phyloP scores from a whole-genome alignment of 2,113 vertebrate genomes.

The Neolamprologus toae region DNA sequence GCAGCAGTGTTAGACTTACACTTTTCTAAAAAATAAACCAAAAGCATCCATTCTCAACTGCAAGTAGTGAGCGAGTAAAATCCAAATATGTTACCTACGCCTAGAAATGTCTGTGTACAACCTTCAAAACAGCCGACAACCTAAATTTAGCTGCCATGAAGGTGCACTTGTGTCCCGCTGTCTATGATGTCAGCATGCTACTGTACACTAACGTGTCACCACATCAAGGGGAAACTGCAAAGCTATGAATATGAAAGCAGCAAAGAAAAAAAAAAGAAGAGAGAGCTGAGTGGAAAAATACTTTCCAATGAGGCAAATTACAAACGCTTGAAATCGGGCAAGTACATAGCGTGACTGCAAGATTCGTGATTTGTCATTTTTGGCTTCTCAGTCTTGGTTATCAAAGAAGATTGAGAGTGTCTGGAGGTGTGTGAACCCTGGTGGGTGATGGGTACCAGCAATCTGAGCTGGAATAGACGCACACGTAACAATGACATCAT shows the following conservation, averaged over 20 bases:
- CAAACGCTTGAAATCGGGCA: constrained; percentile 12
- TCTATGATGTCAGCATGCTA: neutral
- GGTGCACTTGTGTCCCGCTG: neutral
- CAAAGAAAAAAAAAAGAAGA: neutral
- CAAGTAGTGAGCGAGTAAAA: neutral
- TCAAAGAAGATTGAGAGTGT: neutral
- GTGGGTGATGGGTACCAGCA: neutral
- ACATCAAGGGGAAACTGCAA: constrained; percentile 26
- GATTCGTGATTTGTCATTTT: constrained; percentile 25
- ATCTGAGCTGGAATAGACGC: constrained; percentile 3
- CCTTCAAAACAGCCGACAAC: neutral
- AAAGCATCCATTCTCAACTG: neutral
- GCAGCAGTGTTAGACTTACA: neutral
- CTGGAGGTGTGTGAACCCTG: constrained; percentile 22
- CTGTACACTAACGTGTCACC: constrained; percentile 1
- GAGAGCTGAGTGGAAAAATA: constrained; percentile 3
- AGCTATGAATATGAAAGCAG: neutral
- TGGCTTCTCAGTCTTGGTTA: neutral
- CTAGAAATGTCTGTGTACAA: neutral
- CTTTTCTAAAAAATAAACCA: neutral
- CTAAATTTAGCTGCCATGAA: neutral
- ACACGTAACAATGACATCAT: neutral
- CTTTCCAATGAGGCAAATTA: neutral
- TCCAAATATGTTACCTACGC: neutral
- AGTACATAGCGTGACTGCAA: constrained; percentile 38